Conservation (phyloP, 2,113 vertebrate species). For the Triplophysa siluroides region DNA sequence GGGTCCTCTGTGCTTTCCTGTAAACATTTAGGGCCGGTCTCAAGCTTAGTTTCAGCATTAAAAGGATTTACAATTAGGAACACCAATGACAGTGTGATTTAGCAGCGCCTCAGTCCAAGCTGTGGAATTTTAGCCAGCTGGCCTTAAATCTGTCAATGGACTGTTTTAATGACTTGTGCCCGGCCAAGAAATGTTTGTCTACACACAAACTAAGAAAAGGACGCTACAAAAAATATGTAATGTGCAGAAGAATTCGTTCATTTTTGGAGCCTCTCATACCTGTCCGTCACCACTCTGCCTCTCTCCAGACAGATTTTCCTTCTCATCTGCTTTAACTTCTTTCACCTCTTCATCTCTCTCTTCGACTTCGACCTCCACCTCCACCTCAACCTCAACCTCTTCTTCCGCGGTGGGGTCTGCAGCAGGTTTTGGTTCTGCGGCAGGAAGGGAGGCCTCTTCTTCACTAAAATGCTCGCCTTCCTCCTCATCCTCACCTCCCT, state of each 20-base stretch:
- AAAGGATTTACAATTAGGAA: neutral
- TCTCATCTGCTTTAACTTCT: slow-evolving; percentile 79
- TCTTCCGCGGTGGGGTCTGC: slow-evolving; percentile 73
- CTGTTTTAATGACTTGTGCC: neutral
- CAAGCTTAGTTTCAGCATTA: neutral
- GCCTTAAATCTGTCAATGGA: neutral
- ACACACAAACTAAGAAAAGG: neutral
- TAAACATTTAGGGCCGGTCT: neutral
- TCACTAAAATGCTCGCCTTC: slow-evolving; percentile 84
- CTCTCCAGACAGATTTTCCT: slow-evolving; percentile 85
- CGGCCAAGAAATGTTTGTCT: neutral
- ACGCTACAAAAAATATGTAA: neutral
- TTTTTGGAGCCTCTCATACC: slow-evolving; percentile 69
- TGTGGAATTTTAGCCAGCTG: neutral
- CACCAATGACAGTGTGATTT: neutral
- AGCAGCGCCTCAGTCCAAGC: neutral
- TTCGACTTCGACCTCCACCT: slow-evolving; percentile 52
- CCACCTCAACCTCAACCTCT: too few species aligned
- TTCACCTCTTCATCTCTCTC: slow-evolving; percentile 55
- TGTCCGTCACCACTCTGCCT: slow-evolving; percentile 96
- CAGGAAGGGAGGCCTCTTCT: slow-evolving; percentile 81
- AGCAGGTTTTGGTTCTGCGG: slow-evolving; percentile 74
- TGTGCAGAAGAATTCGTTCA: neutral
- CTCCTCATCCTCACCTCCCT: slow-evolving; percentile 76
- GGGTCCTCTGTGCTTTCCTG: slow-evolving; percentile 94